Conservation (phyloP, 2,888 invertebrate species). For the Strigamia maritima region DNA sequence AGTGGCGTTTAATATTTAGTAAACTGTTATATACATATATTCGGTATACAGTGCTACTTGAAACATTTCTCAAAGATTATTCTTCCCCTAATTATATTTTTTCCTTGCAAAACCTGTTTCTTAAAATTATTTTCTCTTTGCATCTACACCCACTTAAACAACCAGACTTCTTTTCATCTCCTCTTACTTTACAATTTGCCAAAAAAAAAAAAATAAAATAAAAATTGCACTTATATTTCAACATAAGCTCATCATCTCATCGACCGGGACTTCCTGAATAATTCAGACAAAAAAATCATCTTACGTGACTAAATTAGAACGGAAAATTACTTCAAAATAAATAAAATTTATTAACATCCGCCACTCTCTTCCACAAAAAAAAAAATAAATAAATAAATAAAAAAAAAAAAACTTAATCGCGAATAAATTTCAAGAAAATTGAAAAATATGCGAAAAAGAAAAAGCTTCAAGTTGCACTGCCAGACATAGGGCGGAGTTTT, state of each 20-base stretch:
- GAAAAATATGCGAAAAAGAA: neutral
- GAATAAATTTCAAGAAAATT: neutral
- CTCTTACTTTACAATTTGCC: neutral
- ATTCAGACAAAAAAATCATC: neutral
- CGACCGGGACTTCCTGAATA: neutral
- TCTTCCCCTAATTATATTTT: too few relatives aligned
- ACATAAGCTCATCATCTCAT: neutral
- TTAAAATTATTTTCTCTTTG: neutral
- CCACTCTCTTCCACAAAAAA: neutral
- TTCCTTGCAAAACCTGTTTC: too few relatives aligned
- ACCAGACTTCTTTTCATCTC: neutral
- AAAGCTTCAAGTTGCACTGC: neutral
- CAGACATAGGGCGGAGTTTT: neutral
- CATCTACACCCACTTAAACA: neutral
- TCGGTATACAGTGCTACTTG: too few relatives aligned
- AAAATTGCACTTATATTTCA: conserved; percentile 4
- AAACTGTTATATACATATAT: too few relatives aligned
- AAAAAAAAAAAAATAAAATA: too few relatives aligned
- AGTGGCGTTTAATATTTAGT: too few relatives aligned
- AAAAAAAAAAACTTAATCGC: neutral
- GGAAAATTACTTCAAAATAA: neutral
- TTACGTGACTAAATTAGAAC: neutral
- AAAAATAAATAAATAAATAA: neutral
- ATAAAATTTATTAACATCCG: neutral
- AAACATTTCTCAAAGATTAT: too few relatives aligned